Percentiles rank a stretch among this genome's conserved stretches.
These are phyloP conservation scores for Zaprionus camerounensis DNA, from an alignment of 1,140 invertebrate species.

Conservation along the genomic window DNA sequence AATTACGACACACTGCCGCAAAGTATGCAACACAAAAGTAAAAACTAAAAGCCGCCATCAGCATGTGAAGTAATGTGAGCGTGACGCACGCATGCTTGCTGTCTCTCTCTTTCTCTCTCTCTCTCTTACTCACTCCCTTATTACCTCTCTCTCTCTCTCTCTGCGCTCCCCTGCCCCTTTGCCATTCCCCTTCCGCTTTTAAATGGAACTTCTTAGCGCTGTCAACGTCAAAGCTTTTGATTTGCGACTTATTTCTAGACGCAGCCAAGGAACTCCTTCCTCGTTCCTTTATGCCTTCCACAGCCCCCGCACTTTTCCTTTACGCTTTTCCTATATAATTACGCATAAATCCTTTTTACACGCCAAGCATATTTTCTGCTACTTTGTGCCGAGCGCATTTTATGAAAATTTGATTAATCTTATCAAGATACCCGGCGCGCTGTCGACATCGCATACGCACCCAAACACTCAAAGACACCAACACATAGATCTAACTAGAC, in stretches of 20 bases:
- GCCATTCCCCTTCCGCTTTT: neutral
- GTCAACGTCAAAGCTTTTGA: slow-evolving; percentile 71
- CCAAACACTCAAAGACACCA: slow-evolving; percentile 28
- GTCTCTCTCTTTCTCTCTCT: neutral
- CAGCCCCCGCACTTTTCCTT: slow-evolving; percentile 38
- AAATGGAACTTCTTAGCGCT: slow-evolving; percentile 62
- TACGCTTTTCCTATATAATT: slow-evolving; percentile 81
- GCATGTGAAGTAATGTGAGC: neutral
- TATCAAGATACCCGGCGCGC: slow-evolving; percentile 74
- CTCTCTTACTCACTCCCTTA: neutral
- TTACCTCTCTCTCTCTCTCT: neutral
- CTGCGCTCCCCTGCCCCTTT: neutral
- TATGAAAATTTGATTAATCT: slow-evolving; percentile 84
- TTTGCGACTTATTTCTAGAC: slow-evolving; percentile 50
- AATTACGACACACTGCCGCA: slow-evolving; percentile 65
- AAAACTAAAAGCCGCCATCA: slow-evolving; percentile 61
- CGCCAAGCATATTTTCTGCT: slow-evolving; percentile 75
- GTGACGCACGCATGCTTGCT: neutral
- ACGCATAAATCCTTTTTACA: slow-evolving; percentile 79
- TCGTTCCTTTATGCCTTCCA: neutral
- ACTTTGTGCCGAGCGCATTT: slow-evolving; percentile 62
- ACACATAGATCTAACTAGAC: neutral
- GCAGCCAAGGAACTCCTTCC: slow-evolving; percentile 10
- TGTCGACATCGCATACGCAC: slow-evolving; percentile 34
- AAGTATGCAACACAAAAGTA: slow-evolving; percentile 70